Base-by-base conservation (phyloP, 1,140 invertebrate species). In the Globodera ellingtonae region DNA sequence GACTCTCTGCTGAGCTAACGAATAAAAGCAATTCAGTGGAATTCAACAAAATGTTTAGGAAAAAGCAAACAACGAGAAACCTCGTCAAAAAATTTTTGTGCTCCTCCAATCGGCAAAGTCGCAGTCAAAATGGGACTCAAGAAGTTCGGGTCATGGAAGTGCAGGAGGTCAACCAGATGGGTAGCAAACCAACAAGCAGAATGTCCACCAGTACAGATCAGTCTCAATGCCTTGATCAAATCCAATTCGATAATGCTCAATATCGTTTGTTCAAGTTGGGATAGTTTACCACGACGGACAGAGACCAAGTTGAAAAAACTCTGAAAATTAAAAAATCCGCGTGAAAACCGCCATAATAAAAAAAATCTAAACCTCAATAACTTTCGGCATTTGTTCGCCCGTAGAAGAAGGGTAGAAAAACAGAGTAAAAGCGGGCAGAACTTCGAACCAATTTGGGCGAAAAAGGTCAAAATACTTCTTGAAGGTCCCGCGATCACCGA, bases 381-480 rank as follows among this genome's bases (percentile, higher is more conserved):
- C 75, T 77, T 46, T 77, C 24, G 75, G 62, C 24, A 67, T 46
- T 47, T 77, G 75, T n/a, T 77, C 75, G 50, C 69, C 75, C 15
- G 48, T 8, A 8, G 65, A 21, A n/a, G 24, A 35, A 24, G 75
- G 75, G 13, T 77, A 67, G 35, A 77, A 77, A 47, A 46, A 77
- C 6, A 77, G 50, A 24, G 67, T 18, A 69, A 77, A 77, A 6
- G 75, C 75, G 46, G 75, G 75, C 46, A 77, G 35, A 7, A 77
- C 75, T 67, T 77, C 75, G 69, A 77, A 77, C 75, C 75, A 77
- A n/a, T 50, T 77, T 10, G 62, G 75, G 50, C 75, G 75, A n/a
- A 77, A 77, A 47, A 77, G 65, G 59, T 77, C 62, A 47, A 77
- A 77, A 21, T 77, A 77, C 21, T 77, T 77, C 10, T 62, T 77